These are phyloP conservation scores for Colius striatus DNA, from an alignment of 2,113 vertebrate species.

Conservation along the genomic window DNA sequence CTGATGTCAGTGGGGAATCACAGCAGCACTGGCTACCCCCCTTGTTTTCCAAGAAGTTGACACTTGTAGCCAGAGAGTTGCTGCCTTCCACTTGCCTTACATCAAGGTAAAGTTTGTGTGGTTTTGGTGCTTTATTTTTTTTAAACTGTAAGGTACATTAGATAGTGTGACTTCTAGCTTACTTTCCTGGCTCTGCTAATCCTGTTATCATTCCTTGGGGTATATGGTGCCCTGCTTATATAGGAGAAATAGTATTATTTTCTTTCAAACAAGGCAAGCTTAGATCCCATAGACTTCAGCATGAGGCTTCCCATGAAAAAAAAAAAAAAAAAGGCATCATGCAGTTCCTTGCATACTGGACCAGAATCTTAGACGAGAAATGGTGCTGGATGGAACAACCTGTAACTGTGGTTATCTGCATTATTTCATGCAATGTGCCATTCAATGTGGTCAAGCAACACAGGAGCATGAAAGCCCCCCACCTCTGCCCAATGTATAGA, in stretches of 20 bases:
- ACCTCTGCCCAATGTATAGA: rapidly evolving
- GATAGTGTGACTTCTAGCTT: neutral
- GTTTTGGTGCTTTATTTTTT: neutral
- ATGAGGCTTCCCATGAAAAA: neutral
- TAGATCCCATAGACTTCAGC: neutral
- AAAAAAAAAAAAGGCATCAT: rapidly evolving
- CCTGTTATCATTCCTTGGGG: neutral
- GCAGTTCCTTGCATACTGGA: neutral
- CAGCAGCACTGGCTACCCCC: rapidly evolving
- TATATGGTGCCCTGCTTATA: neutral
- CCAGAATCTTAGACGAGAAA: neutral
- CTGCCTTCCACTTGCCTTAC: neutral
- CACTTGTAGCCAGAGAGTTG: neutral
- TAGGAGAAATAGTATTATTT: neutral
- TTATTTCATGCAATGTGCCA: rapidly evolving
- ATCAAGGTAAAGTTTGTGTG: neutral
- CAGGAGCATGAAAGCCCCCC: neutral
- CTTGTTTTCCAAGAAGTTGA: neutral
- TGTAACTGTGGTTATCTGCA: neutral
- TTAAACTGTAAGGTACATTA: neutral
- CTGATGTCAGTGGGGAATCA: neutral
- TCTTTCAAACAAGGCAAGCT: neutral
- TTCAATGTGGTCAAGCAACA: neutral
- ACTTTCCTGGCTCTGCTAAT: neutral
- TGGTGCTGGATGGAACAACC: neutral